Base-by-base conservation (phyloP, 2,888 invertebrate species). In the Ormyrus pomaceus region DNA sequence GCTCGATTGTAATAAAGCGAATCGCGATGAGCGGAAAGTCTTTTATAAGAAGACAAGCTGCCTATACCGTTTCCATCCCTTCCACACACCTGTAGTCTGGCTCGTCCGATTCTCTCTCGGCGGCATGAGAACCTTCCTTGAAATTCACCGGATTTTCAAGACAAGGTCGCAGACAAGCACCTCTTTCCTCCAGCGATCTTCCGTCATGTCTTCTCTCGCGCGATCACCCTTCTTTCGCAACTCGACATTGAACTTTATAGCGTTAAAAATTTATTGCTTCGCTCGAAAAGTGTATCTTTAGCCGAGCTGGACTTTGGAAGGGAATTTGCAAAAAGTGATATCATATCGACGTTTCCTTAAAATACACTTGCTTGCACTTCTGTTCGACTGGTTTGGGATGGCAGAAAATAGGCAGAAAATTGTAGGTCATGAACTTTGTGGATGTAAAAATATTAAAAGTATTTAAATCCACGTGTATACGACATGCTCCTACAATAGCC, bases 11-110 rank as follows among this genome's bases (percentile, higher is more conserved):
- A 71, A 71, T 77, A 53, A 71, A 65, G 19, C 56, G 45, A 5
- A n/a, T 46, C 58, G 10, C 6, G 58, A 70, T 56, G 46, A 45
- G 46, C n/a, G 55, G 6, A 50, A 62, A 56, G 69, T 77, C 77
- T 77, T 77, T 77, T 77, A 71, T 77, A 77, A 65, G 77, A 65
- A 51, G 10, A 46, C 53, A 19, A 8, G 8, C 64, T 64, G 34
- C 62, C 59, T 46, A 55, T 45, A 50, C 7, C 48, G 53, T 6
- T 50, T 46, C 19, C 68, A 55, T 76, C 76, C 76, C 74, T 74
- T 66, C 74, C 66, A 74, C 66, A n/a, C 6, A 46, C 11, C 11
- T 19, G n/a, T 74, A 11, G 13, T 55, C 50, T 58, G 19, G 8
- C 13, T 50, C 55, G 34, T 4, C 50, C 50, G n/a, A 19, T 19